A percentile compares a stretch with the other conserved stretches of the same genome.
Evolutionary conservation across 2,797 vertebrate species (phyloP).

Genomic region (Simalia tracyae): DNA sequence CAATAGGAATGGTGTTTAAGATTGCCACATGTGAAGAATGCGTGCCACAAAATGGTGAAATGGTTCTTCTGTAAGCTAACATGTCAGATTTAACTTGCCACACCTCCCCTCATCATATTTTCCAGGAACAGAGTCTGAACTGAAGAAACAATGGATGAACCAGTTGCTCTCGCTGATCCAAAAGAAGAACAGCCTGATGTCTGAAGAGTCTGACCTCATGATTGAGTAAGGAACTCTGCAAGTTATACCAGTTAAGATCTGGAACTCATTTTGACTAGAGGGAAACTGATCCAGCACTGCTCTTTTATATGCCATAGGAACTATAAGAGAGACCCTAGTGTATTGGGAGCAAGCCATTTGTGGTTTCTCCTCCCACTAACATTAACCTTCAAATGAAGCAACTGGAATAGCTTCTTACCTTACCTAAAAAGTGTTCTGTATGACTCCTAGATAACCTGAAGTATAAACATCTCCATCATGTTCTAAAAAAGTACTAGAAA

Average conservation of each 20-base stretch:
- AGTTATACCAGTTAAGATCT: neutral
- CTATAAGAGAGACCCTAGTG: neutral
- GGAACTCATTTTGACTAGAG: neutral
- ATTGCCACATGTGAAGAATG: fast-evolving
- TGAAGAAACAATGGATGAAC: conserved; percentile 77
- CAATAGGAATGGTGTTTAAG: neutral
- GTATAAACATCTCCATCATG: neutral
- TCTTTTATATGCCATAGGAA: neutral
- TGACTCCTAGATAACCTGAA: too few relatives aligned
- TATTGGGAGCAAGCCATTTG: neutral
- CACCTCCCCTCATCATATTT: neutral
- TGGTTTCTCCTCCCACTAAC: neutral
- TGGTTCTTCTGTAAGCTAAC: neutral
- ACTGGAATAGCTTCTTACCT: neutral
- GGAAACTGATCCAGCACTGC: neutral
- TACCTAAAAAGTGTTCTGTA: neutral
- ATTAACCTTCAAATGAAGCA: neutral
- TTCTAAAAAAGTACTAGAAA: neutral
- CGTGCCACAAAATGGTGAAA: neutral
- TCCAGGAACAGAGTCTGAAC: neutral
- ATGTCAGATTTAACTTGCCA: neutral
- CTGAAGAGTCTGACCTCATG: conserved; percentile 94
- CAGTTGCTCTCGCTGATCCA: conserved; percentile 88
- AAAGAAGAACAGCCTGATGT: conserved; percentile 86
- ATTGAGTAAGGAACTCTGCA: conserved; percentile 79